Conservation (phyloP, 2,113 vertebrate species). For the Lucifuga dentata region DNA sequence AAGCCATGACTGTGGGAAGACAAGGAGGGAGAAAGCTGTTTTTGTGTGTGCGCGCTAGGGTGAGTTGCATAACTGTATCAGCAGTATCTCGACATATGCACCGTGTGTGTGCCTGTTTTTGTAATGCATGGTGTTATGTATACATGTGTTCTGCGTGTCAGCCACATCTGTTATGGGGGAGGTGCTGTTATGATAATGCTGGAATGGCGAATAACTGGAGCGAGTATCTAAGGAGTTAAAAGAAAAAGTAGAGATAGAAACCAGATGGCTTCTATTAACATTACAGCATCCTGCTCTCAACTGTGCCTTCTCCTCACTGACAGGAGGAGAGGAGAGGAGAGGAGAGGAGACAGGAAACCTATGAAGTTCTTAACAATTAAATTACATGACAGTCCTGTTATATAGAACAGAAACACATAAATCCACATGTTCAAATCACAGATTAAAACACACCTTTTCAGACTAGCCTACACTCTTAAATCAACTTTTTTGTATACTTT, state of each 20-base stretch:
- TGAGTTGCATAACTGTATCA: neutral
- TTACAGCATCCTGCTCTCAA: slow-evolving; percentile 58
- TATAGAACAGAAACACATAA: slow-evolving; percentile 6
- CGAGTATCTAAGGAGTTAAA: slow-evolving; percentile 49
- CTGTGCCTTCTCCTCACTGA: slow-evolving; percentile 37
- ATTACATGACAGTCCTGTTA: neutral
- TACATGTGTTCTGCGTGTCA: neutral
- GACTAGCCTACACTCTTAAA: too few relatives aligned
- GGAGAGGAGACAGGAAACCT: neutral
- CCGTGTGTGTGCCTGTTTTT: neutral
- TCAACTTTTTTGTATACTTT: too few relatives aligned
- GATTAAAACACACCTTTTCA: too few relatives aligned
- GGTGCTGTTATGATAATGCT: slow-evolving; percentile 4
- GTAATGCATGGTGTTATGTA: neutral
- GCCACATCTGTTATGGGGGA: neutral
- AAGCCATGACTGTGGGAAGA: slow-evolving; percentile 88
- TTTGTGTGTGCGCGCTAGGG: neutral
- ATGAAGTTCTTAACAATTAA: neutral
- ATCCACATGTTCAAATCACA: too few relatives aligned
- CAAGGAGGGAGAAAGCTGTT: neutral
- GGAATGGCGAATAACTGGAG: slow-evolving; percentile 19
- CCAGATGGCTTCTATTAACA: slow-evolving; percentile 72
- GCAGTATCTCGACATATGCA: too few relatives aligned
- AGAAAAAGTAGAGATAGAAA: slow-evolving; percentile 50
- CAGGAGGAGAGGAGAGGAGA: slow-evolving; percentile 26